Evolutionary conservation across 2,797 vertebrate species (phyloP).

Genomic region (Sebastes ruberrimus): DNA sequence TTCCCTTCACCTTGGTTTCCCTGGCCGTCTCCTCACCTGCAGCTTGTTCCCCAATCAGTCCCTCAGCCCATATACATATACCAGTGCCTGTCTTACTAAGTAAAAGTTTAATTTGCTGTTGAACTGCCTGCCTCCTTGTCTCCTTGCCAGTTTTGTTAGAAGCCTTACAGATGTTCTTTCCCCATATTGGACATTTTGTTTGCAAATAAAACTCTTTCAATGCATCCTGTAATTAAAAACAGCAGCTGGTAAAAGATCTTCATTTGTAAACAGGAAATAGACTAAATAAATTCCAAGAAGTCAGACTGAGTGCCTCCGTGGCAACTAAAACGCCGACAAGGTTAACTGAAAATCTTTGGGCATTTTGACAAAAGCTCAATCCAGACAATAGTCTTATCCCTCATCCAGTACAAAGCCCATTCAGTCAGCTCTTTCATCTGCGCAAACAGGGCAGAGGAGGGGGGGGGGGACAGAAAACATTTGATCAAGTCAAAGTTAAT

Average conservation of each 20-base stretch:
- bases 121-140: too few species aligned
- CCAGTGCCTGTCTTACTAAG: too few species aligned
- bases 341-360: slow-evolving; percentile 42
- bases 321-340: slow-evolving; percentile 31
- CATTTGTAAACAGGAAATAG: neutral
- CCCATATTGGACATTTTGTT: neutral
- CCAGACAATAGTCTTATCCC: slow-evolving; percentile 68
- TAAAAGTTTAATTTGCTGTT: too few species aligned
- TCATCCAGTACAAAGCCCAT: slow-evolving; percentile 60
- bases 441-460: slow-evolving; percentile 45
- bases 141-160: too few species aligned
- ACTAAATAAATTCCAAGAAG: neutral
- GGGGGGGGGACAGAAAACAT: slow-evolving; percentile 51
- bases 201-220: neutral
- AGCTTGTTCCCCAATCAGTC: too few species aligned
- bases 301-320: slow-evolving; percentile 20
- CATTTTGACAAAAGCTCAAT: slow-evolving; percentile 38
- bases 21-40: too few species aligned
- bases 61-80: too few species aligned
- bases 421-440: slow-evolving; percentile 68
- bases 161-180: neutral
- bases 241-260: neutral
- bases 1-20: too few species aligned
- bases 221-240: neutral
- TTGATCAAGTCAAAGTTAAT: slow-evolving; percentile 68